Evolutionary conservation across 2,797 vertebrate genomes (phyloP), one percentile per base, ranked within the genome.

Genomic region (Notoglanidium macrostoma): DNA sequence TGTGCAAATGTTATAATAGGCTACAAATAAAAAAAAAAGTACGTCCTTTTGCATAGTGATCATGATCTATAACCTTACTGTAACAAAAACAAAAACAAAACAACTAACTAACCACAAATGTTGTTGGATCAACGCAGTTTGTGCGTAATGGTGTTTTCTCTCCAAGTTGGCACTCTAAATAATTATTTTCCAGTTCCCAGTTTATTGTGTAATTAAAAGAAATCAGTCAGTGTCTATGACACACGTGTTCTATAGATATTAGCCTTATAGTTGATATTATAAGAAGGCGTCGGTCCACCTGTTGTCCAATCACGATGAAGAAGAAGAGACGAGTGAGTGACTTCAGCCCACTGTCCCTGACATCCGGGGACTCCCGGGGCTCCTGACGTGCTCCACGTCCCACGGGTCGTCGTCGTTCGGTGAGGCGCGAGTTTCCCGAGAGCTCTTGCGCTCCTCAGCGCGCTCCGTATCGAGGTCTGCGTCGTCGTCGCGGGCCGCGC

Each of bases 381-480:
- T 91, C 67, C 90, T 91, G 0, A 92, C 91, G 67, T 88, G 85
- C 46, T 92, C 89, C 86, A 93, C 93, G 73, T 94, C 94, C 95
- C 95, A 95, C 0, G 96, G 96, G 92, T 96, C 96, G 91, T 96
- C 94, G 59, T 88, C 87, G 57, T 93, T 92, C 17, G 92, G 94
- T 26, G 91, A 92, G 57, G 87, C 65, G 19, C 80, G 91, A 1
- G 88, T 94, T 92, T 96, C 96, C 67, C 94, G 90, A 83, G 95
- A 96, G 85, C 90, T 90, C 88, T 95, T 94, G 83, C 83, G 90
- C 8, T 87, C 95, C 92, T 85, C 94, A 2, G 81, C 73, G 0
- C 79, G 78, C 79, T 91, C 91, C 32, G 83, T n/a, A 12, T 91
- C 91, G 12, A 57, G 40, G 3, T 90, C 91, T 19, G 68, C 82